Percentiles rank a stretch among this genome's conserved stretches.
phyloP scores from a whole-genome alignment of 2,888 invertebrate species.

The Synergus laeviventris region DNA sequence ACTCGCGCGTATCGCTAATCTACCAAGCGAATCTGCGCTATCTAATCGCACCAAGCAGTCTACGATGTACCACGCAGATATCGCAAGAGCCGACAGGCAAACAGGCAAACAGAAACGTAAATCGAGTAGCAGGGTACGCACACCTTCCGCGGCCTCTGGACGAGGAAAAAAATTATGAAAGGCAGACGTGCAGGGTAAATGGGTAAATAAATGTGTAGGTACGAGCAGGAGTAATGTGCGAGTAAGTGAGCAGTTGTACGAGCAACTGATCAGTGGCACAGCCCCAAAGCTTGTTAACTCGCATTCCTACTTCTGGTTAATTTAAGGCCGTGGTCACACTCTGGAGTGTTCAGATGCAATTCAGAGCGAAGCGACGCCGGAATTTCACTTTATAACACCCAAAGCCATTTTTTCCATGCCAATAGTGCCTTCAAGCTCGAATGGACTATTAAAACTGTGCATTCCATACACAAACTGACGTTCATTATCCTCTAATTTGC shows the following conservation, averaged over 20 bases:
- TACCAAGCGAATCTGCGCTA: constrained; percentile 50
- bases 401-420: constrained; percentile 7
- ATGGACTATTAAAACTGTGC: constrained; percentile 1
- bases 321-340: neutral
- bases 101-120: constrained; percentile 32
- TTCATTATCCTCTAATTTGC: neutral
- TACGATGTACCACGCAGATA: constrained; percentile 35
- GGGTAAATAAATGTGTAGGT: constrained; percentile 2
- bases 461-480: neutral
- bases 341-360: neutral
- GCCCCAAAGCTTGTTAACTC: constrained; percentile 16
- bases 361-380: neutral
- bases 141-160: neutral
- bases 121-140: constrained; percentile 26
- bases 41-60: constrained; percentile 47
- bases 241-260: constrained; percentile 1
- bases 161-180: neutral
- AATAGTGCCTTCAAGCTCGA: neutral
- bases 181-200: constrained; percentile 3
- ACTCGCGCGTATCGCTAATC: constrained; percentile 50
- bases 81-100: constrained; percentile 19
- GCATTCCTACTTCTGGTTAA: constrained; percentile 20
- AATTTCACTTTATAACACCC: constrained; percentile 24
- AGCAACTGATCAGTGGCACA: constrained; percentile 4
- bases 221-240: neutral